Base-by-base conservation (phyloP, 2,113 vertebrate genomes). In the Notothenia rossii region DNA sequence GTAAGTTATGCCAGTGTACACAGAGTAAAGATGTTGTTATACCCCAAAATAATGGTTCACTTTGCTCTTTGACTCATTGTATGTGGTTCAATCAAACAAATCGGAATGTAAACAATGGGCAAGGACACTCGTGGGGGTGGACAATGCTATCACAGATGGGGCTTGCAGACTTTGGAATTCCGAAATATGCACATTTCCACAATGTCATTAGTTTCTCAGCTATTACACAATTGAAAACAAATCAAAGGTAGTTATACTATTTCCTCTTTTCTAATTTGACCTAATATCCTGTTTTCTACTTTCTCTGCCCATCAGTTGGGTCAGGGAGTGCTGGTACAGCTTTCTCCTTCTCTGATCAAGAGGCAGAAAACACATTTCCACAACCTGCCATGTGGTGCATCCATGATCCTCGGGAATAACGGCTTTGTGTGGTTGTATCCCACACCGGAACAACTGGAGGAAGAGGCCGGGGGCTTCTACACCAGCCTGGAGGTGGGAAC, bases 301-400 rank as follows among this genome's bases (percentile, higher is more conserved):
- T 58, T 83, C 6, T 81, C 15, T 46, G n/a, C 58, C 62, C 64
- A 71, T 49, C 74, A 99, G 98, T 94, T 99, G 54, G 97, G 96
- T 53, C 98, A 99, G 86, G 98, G 98, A 4, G 97, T 98, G 53
- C 87, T 99, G 8, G 96, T 99, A 14, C 96, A 96, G 88, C 95
- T 99, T 1, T 98, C 98, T 0, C 98, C 98, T 0, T 98, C 98
- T 20, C 92, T 99, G 6, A 96, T 99, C 81, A 99, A 98, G 79
- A 96, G 97, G 51, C 97, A 98, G 89, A 99, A 99, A 92, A 98
- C 97, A 18, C 98, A 99, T 82, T 99, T 99, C 91, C 98, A 99
- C 4, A 97, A 99, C 84, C 87, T 99, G 78, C 96, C 96, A 0
- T 99, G 98, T 8, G 98, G 98, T 2, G 97, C 98, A 0, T 99